Evolutionary conservation across 1,140 invertebrate genomes (phyloP), one percentile per base, ranked within the genome.

Genomic region (Delia radicum): DNA sequence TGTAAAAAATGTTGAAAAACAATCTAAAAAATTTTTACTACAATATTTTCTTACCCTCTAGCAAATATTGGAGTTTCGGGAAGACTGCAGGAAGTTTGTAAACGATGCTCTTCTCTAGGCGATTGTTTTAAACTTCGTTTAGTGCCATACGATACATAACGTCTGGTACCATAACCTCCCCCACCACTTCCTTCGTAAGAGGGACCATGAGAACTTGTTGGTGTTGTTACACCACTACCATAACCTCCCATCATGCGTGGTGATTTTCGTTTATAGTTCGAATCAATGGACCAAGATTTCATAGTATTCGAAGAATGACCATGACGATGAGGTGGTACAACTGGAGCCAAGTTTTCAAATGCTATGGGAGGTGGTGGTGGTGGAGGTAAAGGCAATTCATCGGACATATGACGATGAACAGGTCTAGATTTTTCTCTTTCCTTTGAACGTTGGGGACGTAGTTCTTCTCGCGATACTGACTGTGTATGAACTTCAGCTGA

Each of bases 51-150:
- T 77, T 48, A 86, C 85, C 93, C 93, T 78, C 93, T 88, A 12
- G 93, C 92, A 85, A 95, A 94, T 31, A 94, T 93, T 4, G 94
- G 93, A 10, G 94, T 94, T 87, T 94, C 94, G 6, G 93, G 94
- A 61, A 94, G 87, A 79, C 93, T 94, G 79, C 93, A 94, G 3
- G 93, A 94, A 1, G 93, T 94, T 84, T 94, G 93, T 85, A 94
- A 89, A 42, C 92, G 89, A 73, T 87, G 85, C 76, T 87, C 87
- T 76, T 88, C 87, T 29, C 90, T 86, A 12, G 89, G 87, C 74
- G 86, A 88, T 76, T 86, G 87, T 71, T 83, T 85, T 37, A 83
- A 74, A 67, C 81, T 85, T 42, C 83, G 81, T 61, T 85, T 85
- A 74, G 83, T 83, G 75, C 83, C 83, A 71, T 83, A 85, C 74